Evolutionary conservation across 2,888 invertebrate genomes (phyloP).

Genomic region (Ellobium chinense): DNA sequence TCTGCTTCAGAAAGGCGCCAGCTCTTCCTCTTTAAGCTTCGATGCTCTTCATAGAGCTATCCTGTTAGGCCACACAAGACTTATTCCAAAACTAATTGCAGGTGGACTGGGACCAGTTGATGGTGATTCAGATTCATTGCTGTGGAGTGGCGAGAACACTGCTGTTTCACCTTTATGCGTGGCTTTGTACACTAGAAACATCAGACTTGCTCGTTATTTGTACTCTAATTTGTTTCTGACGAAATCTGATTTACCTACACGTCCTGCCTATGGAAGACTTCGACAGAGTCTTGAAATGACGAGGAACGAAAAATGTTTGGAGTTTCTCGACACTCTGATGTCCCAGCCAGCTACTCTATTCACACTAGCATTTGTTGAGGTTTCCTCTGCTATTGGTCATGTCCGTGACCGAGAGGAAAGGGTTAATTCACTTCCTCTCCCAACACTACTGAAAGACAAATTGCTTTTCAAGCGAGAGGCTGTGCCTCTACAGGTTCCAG

Average conservation of each 20-base stretch:
- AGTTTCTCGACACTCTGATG: background rate
- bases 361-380: background rate
- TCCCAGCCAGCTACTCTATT: conserved; percentile 7
- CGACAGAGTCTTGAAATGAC: background rate
- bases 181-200: background rate
- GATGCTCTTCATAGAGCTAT: too few species aligned
- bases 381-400: conserved; percentile 10
- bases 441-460: conserved; percentile 7
- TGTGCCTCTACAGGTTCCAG: too few species aligned
- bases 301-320: background rate
- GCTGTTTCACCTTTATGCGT: conserved; percentile 4
- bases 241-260: background rate
- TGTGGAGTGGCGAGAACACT: too few species aligned
- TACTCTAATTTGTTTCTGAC: conserved; percentile 1
- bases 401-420: background rate
- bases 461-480: conserved; percentile 11
- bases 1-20: too few species aligned
- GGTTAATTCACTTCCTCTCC: background rate
- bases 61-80: too few species aligned
- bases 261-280: background rate
- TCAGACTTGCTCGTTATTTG: conserved; percentile 1
- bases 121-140: too few species aligned
- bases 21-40: too few species aligned
- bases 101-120: too few species aligned
- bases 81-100: too few species aligned